These are phyloP conservation scores for Antheraea mylitta DNA, from an alignment of 1,140 invertebrate genomes.

Conservation along the genomic window DNA sequence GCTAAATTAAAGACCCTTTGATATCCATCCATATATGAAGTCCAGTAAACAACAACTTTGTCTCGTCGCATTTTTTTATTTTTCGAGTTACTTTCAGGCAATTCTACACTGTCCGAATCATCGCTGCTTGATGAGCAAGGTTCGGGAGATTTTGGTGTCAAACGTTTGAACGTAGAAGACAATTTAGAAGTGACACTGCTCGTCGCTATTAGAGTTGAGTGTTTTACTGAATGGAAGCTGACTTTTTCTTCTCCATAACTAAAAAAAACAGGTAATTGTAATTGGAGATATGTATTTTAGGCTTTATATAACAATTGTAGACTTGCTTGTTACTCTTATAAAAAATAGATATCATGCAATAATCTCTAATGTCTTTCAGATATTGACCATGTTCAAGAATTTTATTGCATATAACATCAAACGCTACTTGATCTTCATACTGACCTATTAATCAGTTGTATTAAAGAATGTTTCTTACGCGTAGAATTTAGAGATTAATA, in stretches of 20 bases:
- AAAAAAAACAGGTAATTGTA: constrained; percentile 26
- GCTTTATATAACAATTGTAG: too few species aligned
- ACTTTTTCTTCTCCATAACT: constrained; percentile 86
- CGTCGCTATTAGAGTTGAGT: constrained; percentile 64
- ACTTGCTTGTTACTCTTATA: too few species aligned
- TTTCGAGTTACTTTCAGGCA: constrained; percentile 54
- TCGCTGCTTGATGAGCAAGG: constrained; percentile 76
- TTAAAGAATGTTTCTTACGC: too few species aligned
- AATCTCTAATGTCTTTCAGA: too few species aligned
- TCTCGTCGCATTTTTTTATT: constrained; percentile 76
- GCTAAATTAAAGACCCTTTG: constrained; percentile 90
- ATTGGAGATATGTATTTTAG: constrained; percentile 5
- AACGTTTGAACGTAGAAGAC: constrained; percentile 70
- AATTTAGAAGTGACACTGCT: constrained; percentile 74
- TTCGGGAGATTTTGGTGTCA: constrained; percentile 70
- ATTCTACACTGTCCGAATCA: constrained; percentile 76
- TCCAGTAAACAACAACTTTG: constrained; percentile 89
- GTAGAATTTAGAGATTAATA: too few species aligned
- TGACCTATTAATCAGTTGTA: too few species aligned
- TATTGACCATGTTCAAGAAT: too few species aligned
- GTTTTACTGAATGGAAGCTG: constrained; percentile 82
- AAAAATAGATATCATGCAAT: too few species aligned
- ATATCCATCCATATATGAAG: constrained; percentile 87
- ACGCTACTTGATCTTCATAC: too few species aligned
- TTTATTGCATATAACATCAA: too few species aligned